Conservation (phyloP, 2,113 vertebrate genomes). For the Lophochroa leadbeateri region DNA sequence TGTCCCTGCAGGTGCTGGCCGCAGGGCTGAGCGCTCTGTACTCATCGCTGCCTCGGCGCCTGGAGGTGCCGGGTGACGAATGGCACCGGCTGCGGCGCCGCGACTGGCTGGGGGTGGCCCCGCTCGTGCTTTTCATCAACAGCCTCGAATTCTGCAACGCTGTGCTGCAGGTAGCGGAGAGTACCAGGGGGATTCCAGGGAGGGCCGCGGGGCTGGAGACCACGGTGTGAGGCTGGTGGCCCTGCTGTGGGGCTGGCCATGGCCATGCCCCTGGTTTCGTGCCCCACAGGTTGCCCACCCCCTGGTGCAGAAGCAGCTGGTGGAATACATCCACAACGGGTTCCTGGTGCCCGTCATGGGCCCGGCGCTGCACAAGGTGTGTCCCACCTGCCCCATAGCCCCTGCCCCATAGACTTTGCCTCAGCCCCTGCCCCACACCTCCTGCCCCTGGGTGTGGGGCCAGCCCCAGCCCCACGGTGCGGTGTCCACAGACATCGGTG, state of each 20-base stretch:
- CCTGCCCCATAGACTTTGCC: no score
- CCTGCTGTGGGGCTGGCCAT: accelerated
- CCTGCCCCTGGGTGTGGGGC: neutral
- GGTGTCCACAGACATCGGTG: slow-evolving; percentile 82
- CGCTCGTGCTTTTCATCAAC: slow-evolving; percentile 96
- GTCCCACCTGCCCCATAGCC: neutral
- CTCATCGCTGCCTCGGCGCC: slow-evolving; percentile 94
- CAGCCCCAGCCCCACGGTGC: neutral
- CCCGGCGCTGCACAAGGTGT: slow-evolving; percentile 94
- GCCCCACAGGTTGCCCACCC: slow-evolving; percentile 85
- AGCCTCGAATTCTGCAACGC: slow-evolving; percentile 97
- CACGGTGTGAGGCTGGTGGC: neutral
- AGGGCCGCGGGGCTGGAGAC: neutral
- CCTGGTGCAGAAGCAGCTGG: slow-evolving; percentile 89
- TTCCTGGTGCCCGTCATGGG: slow-evolving; percentile 96
- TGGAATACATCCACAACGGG: slow-evolving; percentile 95
- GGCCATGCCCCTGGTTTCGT: neutral
- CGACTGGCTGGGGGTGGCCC: slow-evolving; percentile 92
- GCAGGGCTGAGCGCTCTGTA: slow-evolving; percentile 95
- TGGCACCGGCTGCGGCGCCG: slow-evolving; percentile 93
- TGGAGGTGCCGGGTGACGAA: slow-evolving; percentile 93
- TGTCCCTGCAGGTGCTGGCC: slow-evolving; percentile 86
- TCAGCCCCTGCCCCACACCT: no score
- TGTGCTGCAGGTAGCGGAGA: slow-evolving; percentile 83
- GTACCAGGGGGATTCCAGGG: neutral